These are phyloP conservation scores for Ceraclea dissimilis DNA, from an alignment of 2,888 invertebrate genomes.

Conservation along the genomic window DNA sequence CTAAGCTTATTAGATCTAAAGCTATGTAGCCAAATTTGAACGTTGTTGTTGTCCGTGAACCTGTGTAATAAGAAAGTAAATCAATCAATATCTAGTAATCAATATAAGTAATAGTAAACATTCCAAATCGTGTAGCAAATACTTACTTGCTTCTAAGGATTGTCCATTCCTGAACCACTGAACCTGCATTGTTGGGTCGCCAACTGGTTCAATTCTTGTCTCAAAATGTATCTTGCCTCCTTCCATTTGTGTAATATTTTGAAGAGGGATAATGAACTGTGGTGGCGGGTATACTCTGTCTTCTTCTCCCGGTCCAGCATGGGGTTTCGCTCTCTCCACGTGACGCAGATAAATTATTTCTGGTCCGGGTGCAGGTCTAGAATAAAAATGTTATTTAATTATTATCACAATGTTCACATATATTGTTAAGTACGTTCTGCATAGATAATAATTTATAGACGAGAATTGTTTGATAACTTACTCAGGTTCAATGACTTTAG, in stretches of 20 bases:
- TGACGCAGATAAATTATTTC: slow-evolving; percentile 91
- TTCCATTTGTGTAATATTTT: slow-evolving; percentile 75
- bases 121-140: not conserved
- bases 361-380: slow-evolving; percentile 80
- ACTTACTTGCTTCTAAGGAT: slow-evolving; percentile 84
- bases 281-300: slow-evolving; percentile 86
- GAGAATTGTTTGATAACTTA: slow-evolving; percentile 55
- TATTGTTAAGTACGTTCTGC: no score
- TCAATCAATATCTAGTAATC: not conserved
- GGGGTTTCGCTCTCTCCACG: slow-evolving; percentile 82
- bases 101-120: no score
- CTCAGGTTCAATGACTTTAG: slow-evolving; percentile 93
- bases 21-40: slow-evolving; percentile 98
- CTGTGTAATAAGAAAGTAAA: slow-evolving; percentile 47
- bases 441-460: no score
- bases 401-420: no score
- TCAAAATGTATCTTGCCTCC: slow-evolving; percentile 95
- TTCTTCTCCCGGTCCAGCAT: slow-evolving; percentile 72
- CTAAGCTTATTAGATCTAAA: slow-evolving; percentile 81
- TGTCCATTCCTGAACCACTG: slow-evolving; percentile 94
- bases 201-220: slow-evolving; percentile 93
- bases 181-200: slow-evolving; percentile 92
- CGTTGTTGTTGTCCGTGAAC: slow-evolving; percentile 89
- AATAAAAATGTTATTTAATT: slow-evolving; percentile 27
- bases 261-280: slow-evolving; percentile 82